Evolutionary conservation across 2,888 invertebrate genomes (phyloP), one percentile per base, ranked within the genome.

Genomic region (Cheilosia scutellata): DNA sequence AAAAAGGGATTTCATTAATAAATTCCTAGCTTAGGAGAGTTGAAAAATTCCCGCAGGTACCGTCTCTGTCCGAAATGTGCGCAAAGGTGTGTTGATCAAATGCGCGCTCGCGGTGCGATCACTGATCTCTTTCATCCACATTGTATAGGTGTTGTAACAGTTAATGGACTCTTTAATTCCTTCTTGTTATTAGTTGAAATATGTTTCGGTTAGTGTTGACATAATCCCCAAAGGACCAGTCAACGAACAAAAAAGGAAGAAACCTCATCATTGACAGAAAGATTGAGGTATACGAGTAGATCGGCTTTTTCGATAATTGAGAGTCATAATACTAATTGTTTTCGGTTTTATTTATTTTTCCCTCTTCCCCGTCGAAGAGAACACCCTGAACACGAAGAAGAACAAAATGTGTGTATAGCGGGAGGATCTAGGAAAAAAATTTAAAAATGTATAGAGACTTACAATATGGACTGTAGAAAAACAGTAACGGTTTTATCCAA

Each of bases 1-100:
- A 9, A 27, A 70, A 70, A 60, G 57, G 68, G 65, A 80, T 80
- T 83, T 80, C 58, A 51, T 60, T 60, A 65, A 80, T 60, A 86
- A 80, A 80, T 75, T 71, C 71, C 47, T 75, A 51, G 58, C 68
- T 58, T 58, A 58, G 51, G 33, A 65, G 57, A 63, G 65, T 55
- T 16, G 16, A 9, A 31, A 16, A 33, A 58, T 58, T 55, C 55
- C 33, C 42, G 27, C 42, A 33, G 20, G 49, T 63, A 60, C 11
- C 9, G 13, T 4, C 51, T 9, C 6, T 29, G n/a, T n/a, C n/a
- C n/a, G 13, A 16, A 13, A 25, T 2, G 5, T 29, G 31, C n/a
- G 37, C 3, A 68, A 53, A 66, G 4, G 40, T 20, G 27, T 16
- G 47, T 29, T 47, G 57, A 44, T 65, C 20, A 33, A 60, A 77